Conservation (phyloP, 2,888 invertebrate genomes). For the Rhopalosiphum nymphaeae region DNA sequence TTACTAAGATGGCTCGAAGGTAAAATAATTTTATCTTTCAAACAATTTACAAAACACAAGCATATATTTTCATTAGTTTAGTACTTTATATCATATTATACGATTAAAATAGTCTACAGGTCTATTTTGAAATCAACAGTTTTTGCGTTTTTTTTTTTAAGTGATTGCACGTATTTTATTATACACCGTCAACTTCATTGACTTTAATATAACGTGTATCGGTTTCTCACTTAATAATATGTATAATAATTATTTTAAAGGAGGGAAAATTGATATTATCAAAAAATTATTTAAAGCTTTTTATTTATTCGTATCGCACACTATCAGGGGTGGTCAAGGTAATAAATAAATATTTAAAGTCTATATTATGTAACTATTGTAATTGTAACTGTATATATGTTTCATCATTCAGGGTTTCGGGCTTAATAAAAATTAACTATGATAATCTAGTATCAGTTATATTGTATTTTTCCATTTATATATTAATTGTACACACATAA, state of each 20-base stretch:
- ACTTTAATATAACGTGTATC: neutral
- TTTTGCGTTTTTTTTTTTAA: neutral
- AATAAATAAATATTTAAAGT: neutral
- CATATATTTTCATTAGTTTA: neutral
- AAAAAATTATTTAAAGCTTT: neutral
- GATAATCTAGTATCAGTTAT: neutral
- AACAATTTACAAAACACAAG: neutral
- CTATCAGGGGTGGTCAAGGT: neutral
- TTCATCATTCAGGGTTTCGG: neutral
- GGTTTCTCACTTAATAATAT: neutral
- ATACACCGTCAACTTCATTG: neutral
- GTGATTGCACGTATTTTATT: neutral
- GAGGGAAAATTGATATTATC: neutral
- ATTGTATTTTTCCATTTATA: neutral
- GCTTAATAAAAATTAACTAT: neutral
- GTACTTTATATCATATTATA: neutral
- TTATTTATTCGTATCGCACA: neutral
- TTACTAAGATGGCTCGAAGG: slow-evolving; percentile 86
- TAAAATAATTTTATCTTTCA: slow-evolving; percentile 70
- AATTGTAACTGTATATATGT: neutral
- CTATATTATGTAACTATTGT: neutral
- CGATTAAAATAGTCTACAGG: neutral
- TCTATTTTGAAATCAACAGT: neutral
- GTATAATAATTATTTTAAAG: neutral
- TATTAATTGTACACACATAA: neutral